Evolutionary conservation across 2,888 invertebrate genomes (phyloP), one percentile per base, ranked within the genome.

Genomic region (Drosophila buzzatii): DNA sequence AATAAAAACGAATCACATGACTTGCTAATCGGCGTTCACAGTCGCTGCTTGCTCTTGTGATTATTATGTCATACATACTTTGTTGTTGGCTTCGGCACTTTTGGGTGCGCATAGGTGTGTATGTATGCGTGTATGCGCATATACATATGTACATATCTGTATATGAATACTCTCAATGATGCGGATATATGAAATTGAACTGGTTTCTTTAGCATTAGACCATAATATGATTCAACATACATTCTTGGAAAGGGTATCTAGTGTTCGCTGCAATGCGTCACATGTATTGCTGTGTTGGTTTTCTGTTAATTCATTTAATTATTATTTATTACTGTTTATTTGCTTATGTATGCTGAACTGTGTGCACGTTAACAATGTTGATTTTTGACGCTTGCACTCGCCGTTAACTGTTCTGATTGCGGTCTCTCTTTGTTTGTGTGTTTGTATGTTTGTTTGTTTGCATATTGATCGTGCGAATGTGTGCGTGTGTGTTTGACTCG

Each of bases 1-100:
- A 90, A 90, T 85, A 89, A 91, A 91, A 91, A 85, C 90, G 89
- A 92, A 92, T 92, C 92, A 92, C 92, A 92, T 92, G 92, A 92
- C 92, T 92, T 85, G 91, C 87, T 92, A 91, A 92, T 91, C 92
- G 91, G 86, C 89, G 89, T 82, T 85, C 87, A 57, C 82, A 70
- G 71, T 82, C 82, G 91, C 78, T 81, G 85, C 72, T 84, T 91
- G 91, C 92, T 92, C 92, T 91, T 92, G 92, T 92, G 92, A 92
- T 92, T 92, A 92, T 92, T 91, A 92, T 92, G 92, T 92, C 92
- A 91, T 89, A 87, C 84, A 84, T 69, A 84, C 72, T 73, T 90
- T 89, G 82, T 83, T 84, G 81, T 84, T 86, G 84, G 67, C 61
- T 68, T 67, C 67, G 63, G 45, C 69, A 31, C 41, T 56, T 65